A percentile compares a stretch with the other conserved stretches of the same genome.
Evolutionary conservation across 2,888 invertebrate species (phyloP).

Genomic region (Drosophila mayaguana): DNA sequence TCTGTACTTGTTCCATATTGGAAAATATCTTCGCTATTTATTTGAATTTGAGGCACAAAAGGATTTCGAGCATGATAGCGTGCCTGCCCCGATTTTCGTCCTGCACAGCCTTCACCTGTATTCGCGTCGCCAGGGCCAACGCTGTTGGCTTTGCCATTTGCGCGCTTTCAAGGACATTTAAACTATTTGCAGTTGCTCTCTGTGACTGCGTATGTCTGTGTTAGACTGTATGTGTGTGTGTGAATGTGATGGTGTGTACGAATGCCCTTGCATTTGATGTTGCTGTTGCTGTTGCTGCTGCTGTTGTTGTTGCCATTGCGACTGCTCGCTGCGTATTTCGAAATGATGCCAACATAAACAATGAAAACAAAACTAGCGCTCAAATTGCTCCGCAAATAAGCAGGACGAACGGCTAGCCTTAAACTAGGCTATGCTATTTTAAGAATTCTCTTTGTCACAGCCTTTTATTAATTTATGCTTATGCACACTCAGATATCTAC

Average conservation of each 20-base stretch:
- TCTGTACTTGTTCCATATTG: too few relatives aligned
- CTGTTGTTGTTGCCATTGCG: conserved; percentile 17
- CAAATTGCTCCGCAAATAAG: conserved; percentile 68
- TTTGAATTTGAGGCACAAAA: background rate
- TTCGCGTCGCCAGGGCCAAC: conserved; percentile 43
- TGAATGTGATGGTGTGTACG: conserved; percentile 20
- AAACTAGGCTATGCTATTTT: conserved; percentile 46
- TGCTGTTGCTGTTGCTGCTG: conserved; percentile 18
- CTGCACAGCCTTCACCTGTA: conserved; percentile 65
- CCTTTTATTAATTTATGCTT: conserved; percentile 19
- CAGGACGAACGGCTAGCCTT: conserved; percentile 37
- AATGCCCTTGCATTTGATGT: conserved; percentile 54
- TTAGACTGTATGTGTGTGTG: conserved; percentile 2
- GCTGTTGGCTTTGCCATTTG: conserved; percentile 63
- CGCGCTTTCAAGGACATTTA: conserved; percentile 74
- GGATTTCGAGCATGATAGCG: conserved; percentile 18
- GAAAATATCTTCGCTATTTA: background rate
- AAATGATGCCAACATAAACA: conserved; percentile 49
- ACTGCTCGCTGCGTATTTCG: conserved; percentile 42
- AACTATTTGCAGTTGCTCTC: conserved; percentile 75
- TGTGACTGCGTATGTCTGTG: conserved; percentile 31
- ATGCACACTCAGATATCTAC: conserved; percentile 13
- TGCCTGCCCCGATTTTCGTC: conserved; percentile 41
- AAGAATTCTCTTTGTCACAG: conserved; percentile 43
- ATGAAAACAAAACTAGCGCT: conserved; percentile 28